Percentiles rank a stretch among this genome's conserved stretches.
Conservation (phyloP, 2,797 vertebrate genomes). For the Lacerta bilineata region DNA sequence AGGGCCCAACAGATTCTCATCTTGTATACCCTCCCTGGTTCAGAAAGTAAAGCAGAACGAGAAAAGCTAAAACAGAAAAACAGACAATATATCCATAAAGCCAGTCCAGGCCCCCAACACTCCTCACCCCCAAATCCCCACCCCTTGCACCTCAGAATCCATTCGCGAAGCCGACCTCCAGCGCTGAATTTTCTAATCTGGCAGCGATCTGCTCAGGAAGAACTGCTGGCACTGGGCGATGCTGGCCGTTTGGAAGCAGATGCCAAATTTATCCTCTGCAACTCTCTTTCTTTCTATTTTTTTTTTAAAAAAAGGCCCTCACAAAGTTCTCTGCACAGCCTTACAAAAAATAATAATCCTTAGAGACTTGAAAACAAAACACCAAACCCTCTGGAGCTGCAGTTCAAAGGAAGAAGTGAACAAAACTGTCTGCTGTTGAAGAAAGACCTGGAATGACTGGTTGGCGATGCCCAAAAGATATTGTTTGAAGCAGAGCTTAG, state of each 20-base stretch:
- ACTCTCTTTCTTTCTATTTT: neutral
- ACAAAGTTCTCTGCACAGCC: neutral
- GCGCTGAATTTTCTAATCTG: slow-evolving; percentile 29
- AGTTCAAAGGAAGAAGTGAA: neutral
- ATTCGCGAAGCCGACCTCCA: rapidly evolving
- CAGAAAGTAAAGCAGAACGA: neutral
- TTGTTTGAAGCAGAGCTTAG: neutral
- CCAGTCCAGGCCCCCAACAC: rapidly evolving
- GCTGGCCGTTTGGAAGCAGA: rapidly evolving
- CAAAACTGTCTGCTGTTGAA: rapidly evolving
- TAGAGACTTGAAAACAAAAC: slow-evolving; percentile 37
- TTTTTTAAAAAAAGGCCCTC: neutral
- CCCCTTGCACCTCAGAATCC: neutral
- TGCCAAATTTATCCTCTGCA: slow-evolving; percentile 40
- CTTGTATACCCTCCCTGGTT: neutral
- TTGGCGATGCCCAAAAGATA: slow-evolving; percentile 15
- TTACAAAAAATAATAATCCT: slow-evolving; percentile 21
- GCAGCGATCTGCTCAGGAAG: slow-evolving; percentile 37
- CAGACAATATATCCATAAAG: neutral
- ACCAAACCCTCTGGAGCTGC: neutral
- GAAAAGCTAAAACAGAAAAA: slow-evolving; percentile 23
- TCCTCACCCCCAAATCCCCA: neutral
- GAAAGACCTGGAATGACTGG: slow-evolving; percentile 15
- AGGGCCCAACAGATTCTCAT: too few relatives aligned
- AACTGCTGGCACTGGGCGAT: neutral